A percentile compares a stretch with the other conserved stretches of the same genome.
These are phyloP conservation scores for Cordilura impudica DNA, from an alignment of 2,888 invertebrate genomes.

Conservation along the genomic window DNA sequence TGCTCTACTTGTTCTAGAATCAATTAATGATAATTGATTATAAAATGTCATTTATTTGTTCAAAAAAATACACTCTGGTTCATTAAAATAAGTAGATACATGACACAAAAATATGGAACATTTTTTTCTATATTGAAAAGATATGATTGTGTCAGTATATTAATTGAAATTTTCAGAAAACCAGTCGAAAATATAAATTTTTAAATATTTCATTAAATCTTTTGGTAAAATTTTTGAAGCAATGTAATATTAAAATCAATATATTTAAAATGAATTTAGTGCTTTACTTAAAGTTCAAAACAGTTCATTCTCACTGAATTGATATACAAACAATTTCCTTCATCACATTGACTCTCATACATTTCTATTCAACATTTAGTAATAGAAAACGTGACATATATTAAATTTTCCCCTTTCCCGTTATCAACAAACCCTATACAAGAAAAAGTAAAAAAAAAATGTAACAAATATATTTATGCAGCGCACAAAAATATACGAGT, in stretches of 20 bases:
- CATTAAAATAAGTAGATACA: not conserved
- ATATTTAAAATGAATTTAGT: no score
- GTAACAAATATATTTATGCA: conserved; percentile 9
- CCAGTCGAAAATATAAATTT: not conserved
- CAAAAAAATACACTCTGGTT: not conserved
- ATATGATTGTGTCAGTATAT: no score
- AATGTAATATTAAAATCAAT: no score
- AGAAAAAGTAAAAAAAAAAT: not conserved
- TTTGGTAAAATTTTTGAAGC: no score
- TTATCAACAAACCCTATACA: not conserved
- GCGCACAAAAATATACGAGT: not conserved
- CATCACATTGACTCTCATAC: not conserved
- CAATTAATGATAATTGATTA: conserved; percentile 49
- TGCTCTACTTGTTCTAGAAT: conserved; percentile 26
- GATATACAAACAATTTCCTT: no score
- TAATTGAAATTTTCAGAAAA: not conserved
- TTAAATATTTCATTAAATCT: not conserved
- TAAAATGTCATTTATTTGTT: conserved; percentile 26
- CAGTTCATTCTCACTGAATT: no score
- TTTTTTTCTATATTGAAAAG: no score
- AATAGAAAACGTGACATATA: conserved; percentile 53
- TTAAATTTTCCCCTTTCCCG: conserved; percentile 28
- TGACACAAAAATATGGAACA: no score
- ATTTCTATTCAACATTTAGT: conserved; percentile 2
- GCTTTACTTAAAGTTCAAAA: no score